phyloP scores from a whole-genome alignment of 2,888 invertebrate species.

The Rhagonycha lutea region DNA sequence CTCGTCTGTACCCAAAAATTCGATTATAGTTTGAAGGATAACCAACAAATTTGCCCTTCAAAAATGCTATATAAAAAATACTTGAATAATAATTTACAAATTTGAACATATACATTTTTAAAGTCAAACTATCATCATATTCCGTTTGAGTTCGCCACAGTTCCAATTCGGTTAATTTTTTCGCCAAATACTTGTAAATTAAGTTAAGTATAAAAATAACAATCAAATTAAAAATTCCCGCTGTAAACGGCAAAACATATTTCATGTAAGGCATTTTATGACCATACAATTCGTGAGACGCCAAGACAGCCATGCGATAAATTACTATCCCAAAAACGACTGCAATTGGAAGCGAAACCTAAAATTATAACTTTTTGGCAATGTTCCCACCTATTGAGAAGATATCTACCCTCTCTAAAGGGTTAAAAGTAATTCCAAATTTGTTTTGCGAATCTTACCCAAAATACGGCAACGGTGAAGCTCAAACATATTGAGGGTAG shows the following conservation, averaged over 20 bases:
- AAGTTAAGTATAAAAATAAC: slow-evolving; percentile 78
- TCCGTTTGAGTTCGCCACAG: slow-evolving; percentile 80
- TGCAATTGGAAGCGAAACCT: slow-evolving; percentile 71
- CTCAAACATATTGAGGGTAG: slow-evolving; percentile 73
- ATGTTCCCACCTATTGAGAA: background rate
- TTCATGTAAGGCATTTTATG: slow-evolving; percentile 61
- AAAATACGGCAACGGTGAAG: slow-evolving; percentile 67
- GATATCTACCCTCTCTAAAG: no score
- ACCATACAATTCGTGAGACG: slow-evolving; percentile 61
- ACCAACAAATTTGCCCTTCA: slow-evolving; percentile 79
- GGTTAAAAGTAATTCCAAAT: background rate
- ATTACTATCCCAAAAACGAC: slow-evolving; percentile 78
- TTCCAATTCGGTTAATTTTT: slow-evolving; percentile 74
- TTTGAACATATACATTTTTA: slow-evolving; percentile 86
- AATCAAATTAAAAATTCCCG: slow-evolving; percentile 76
- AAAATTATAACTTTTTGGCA: slow-evolving; percentile 11
- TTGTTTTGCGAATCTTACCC: slow-evolving; percentile 44
- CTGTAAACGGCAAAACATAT: slow-evolving; percentile 74
- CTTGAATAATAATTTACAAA: slow-evolving; percentile 90
- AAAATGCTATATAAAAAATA: slow-evolving; percentile 82
- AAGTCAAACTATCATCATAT: slow-evolving; percentile 82
- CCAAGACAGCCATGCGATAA: slow-evolving; percentile 71
- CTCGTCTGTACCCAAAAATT: slow-evolving; percentile 72
- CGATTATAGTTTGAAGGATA: slow-evolving; percentile 78
- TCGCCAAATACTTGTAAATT: slow-evolving; percentile 68